Evolutionary conservation across 2,888 invertebrate species (phyloP).

Genomic region (Melolontha melolontha): DNA sequence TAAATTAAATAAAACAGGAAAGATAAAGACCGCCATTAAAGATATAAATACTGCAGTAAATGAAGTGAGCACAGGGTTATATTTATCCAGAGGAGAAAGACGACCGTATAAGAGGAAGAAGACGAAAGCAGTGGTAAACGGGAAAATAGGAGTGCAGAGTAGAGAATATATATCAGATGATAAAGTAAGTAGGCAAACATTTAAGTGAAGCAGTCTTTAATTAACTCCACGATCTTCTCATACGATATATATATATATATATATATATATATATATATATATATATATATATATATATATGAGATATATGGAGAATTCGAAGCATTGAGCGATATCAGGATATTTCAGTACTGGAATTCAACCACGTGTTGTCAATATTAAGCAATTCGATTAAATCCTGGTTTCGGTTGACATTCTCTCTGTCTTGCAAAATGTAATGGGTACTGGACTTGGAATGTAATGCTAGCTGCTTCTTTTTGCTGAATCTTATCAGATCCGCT

Average conservation of each 20-base stretch:
- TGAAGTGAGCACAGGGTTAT: conserved; percentile 28
- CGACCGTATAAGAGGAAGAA: conserved; percentile 24
- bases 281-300: conserved; percentile 13
- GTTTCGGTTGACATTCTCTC: conserved; percentile 49
- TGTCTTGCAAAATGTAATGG: conserved; percentile 17
- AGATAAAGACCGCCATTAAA: conserved; percentile 34
- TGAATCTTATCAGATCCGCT: conserved; percentile 18
- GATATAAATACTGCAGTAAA: conserved; percentile 35
- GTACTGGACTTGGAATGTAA: conserved; percentile 24
- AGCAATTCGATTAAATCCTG: conserved; percentile 61
- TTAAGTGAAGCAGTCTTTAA: conserved; percentile 48
- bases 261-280: conserved; percentile 37
- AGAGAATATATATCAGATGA: conserved; percentile 46
- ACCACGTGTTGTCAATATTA: conserved; percentile 59
- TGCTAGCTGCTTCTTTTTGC: conserved; percentile 19
- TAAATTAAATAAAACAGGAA: conserved; percentile 37
- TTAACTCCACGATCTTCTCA: conserved; percentile 49
- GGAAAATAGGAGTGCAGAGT: conserved; percentile 8
- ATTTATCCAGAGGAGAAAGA: conserved; percentile 29
- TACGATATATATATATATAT: conserved; percentile 6
- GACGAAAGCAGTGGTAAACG: conserved; percentile 23
- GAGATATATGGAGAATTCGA: conserved; percentile 47
- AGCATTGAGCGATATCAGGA: conserved; percentile 43
- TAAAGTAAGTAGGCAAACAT: conserved; percentile 51
- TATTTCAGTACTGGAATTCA: conserved; percentile 51